phyloP scores from a whole-genome alignment of 1,140 invertebrate species.

The Atopsyche davidsoni region DNA sequence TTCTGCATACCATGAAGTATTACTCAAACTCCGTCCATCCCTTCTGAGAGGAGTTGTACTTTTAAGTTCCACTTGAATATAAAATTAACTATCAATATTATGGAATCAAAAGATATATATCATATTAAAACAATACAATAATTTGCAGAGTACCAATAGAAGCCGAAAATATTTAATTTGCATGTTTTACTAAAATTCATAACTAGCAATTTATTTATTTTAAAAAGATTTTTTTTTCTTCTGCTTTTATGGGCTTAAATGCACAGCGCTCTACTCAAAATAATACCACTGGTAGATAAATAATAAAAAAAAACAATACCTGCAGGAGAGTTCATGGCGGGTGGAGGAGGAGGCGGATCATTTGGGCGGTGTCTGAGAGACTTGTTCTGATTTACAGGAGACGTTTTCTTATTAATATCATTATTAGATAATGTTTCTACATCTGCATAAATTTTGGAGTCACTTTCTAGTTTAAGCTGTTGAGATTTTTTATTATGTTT shows the following conservation, averaged over 20 bases:
- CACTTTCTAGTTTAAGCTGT: not conserved
- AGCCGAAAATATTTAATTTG: too few relatives aligned
- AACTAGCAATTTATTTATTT: too few relatives aligned
- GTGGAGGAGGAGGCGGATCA: constrained; percentile 38
- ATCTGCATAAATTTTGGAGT: not conserved
- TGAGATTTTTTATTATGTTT: constrained; percentile 21
- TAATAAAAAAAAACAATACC: constrained; percentile 4
- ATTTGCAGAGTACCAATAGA: too few relatives aligned
- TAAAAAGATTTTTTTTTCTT: too few relatives aligned
- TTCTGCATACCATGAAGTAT: constrained; percentile 50
- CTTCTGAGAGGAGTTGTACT: constrained; percentile 15
- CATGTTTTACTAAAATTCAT: too few relatives aligned
- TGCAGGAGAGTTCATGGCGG: constrained; percentile 28
- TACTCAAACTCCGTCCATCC: constrained; percentile 22
- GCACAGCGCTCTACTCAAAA: too few relatives aligned
- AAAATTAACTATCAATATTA: constrained; percentile 3
- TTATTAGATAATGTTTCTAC: not conserved
- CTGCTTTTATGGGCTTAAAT: too few relatives aligned
- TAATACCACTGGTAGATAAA: too few relatives aligned
- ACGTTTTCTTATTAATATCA: constrained; percentile 10
- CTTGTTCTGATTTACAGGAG: constrained; percentile 8
- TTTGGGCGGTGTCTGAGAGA: constrained; percentile 34
- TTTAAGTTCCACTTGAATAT: constrained; percentile 12
- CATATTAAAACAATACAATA: not conserved
- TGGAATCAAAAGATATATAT: not conserved